Base-by-base conservation (phyloP, 2,113 vertebrate genomes). In the Echinops telfairi region DNA sequence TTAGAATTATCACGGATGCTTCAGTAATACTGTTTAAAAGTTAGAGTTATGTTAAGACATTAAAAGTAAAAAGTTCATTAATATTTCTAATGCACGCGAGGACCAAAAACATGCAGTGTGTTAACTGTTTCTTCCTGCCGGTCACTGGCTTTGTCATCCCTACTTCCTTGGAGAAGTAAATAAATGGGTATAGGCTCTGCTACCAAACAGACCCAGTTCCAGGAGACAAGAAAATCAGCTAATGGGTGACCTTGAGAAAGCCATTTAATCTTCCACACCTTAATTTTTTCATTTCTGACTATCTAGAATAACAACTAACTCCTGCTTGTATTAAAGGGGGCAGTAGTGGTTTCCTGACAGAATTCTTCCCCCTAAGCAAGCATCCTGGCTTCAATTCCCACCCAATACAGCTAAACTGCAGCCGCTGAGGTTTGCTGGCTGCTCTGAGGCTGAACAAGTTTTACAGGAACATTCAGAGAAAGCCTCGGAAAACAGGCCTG, bases 1-100 rank as follows among this genome's bases (percentile, higher is more conserved):
- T 95, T 95, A 94, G 85, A 96, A 96, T 97, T 92, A 93, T 93
- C 94, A 93, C 88, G 94, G 70, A 96, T 96, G 68, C 91, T 57
- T 93, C 94, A 93, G 77, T 96, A 95, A 95, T 94, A 94, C 93
- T 93, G 60, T 92, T 95, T 81, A 86, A 89, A 92, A 62, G 81
- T 92, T 90, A 96, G 93, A 95, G 94, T 97, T 95, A 95, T 97
- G 90, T 93, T 88, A 97, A 64, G 71, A 83, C 90, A 92, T 94
- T 97, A 96, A 95, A 95, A 92, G 85, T 91, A 95, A 80, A 94
- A 95, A 96, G 91, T 96, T 95, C 95, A 96, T 96, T 97, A 96
- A 90, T 95, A 95, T 95, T 96, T 95, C 96, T 96, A 95, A 92
- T 94, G 78, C 60, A n/a, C 76, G 25, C 29, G 92, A 12, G 40